A percentile compares a stretch with the other conserved stretches of the same genome.
phyloP scores from a whole-genome alignment of 2,888 invertebrate species.

The Rhyacophila evoluta region DNA sequence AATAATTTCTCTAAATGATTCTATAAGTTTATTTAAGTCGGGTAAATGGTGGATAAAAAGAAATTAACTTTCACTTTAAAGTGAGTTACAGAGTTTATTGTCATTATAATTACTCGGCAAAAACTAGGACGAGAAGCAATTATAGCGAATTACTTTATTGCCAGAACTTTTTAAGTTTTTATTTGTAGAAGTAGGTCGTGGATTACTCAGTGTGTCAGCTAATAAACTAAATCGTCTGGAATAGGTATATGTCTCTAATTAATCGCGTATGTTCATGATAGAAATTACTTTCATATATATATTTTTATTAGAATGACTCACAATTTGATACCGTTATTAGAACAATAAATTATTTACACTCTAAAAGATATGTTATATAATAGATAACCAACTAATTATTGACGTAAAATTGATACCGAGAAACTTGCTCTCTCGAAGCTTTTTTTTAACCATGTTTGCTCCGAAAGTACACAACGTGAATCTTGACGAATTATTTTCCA shows the following conservation, averaged over 20 bases:
- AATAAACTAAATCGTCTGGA: neutral
- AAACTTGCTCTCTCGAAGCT: no score
- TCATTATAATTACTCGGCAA: neutral
- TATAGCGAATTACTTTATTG: constrained; percentile 29
- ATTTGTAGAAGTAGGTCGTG: neutral
- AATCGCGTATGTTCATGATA: neutral
- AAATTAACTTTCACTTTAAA: constrained; percentile 4
- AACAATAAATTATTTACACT: no score
- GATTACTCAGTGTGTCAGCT: neutral
- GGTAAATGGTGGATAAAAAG: constrained; percentile 1
- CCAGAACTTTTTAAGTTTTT: constrained; percentile 33
- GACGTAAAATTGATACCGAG: no score
- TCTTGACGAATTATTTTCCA: no score
- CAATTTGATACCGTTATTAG: no score
- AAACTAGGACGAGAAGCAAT: neutral
- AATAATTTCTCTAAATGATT: neutral
- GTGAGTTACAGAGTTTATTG: constrained; percentile 14
- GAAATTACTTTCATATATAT: no score
- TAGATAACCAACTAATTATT: no score
- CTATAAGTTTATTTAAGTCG: neutral
- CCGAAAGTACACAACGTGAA: no score
- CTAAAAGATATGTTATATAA: no score
- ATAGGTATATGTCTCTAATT: neutral
- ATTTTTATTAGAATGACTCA: no score
- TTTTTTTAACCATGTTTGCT: no score